Evolutionary conservation across 1,140 invertebrate genomes (phyloP).

Genomic region (Grapholita molesta): DNA sequence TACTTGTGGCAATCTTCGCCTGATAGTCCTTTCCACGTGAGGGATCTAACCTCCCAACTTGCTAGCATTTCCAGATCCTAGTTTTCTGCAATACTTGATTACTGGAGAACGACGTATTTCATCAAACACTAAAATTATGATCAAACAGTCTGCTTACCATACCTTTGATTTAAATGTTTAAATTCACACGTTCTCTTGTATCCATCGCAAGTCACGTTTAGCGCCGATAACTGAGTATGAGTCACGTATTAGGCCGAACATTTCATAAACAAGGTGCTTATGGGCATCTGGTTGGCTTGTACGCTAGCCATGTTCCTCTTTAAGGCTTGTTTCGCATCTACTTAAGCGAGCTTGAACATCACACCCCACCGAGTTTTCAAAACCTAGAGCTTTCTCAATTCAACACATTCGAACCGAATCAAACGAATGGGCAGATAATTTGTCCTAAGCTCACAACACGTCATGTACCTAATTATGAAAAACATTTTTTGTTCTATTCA

Average conservation of each 20-base stretch:
- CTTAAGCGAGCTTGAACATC: background rate
- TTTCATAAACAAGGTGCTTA: slow-evolving; percentile 13
- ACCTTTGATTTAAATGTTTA: slow-evolving; percentile 34
- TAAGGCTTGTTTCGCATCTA: background rate
- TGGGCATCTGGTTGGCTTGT: background rate
- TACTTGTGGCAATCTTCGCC: slow-evolving; percentile 52
- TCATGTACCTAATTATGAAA: background rate
- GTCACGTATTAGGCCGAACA: slow-evolving; percentile 10
- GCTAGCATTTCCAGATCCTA: slow-evolving; percentile 18
- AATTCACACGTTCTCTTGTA: slow-evolving; percentile 31
- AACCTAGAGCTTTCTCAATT: too few relatives aligned
- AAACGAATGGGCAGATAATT: background rate
- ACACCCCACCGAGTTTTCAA: background rate
- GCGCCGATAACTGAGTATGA: slow-evolving; percentile 31
- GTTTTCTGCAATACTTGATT: slow-evolving; percentile 10
- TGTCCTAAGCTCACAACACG: background rate
- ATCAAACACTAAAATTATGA: background rate
- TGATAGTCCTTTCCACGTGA: slow-evolving; percentile 33
- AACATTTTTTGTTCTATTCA: background rate
- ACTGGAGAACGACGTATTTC: background rate
- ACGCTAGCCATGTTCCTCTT: background rate
- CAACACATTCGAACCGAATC: too few relatives aligned
- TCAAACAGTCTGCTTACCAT: slow-evolving; percentile 39
- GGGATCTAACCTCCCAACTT: background rate
- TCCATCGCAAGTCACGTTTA: slow-evolving; percentile 38